These are phyloP conservation scores for Xanthia togata DNA, from an alignment of 2,888 invertebrate genomes.

Conservation along the genomic window DNA sequence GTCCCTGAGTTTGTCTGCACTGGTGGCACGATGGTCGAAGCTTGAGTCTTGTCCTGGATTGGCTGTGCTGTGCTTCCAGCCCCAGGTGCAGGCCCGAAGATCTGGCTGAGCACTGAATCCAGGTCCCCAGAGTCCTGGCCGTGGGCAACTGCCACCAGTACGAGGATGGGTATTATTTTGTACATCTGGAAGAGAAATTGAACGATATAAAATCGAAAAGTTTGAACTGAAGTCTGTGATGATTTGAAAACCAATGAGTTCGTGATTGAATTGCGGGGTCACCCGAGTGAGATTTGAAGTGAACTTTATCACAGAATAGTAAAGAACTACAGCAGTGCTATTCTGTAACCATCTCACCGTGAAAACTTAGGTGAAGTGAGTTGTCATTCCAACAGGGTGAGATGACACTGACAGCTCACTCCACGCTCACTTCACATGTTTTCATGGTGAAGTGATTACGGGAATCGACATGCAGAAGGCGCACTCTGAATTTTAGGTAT, in stretches of 20 bases:
- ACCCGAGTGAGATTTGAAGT: neutral
- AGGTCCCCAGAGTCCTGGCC: conserved; percentile 77
- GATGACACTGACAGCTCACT: too few species aligned
- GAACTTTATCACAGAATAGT: neutral
- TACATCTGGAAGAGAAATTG: conserved; percentile 71
- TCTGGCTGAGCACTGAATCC: conserved; percentile 78
- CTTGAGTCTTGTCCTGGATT: conserved; percentile 32
- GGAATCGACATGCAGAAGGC: too few species aligned
- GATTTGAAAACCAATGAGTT: neutral
- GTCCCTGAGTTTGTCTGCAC: conserved; percentile 28
- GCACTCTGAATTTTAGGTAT: too few species aligned
- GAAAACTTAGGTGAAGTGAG: too few species aligned
- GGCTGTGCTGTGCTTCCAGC: conserved; percentile 12
- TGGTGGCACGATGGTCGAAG: conserved; percentile 59
- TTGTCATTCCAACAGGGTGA: too few species aligned
- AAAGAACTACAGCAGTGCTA: too few species aligned
- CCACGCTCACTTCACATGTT: too few species aligned
- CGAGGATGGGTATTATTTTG: conserved; percentile 66
- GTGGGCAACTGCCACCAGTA: conserved; percentile 68
- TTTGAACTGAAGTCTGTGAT: neutral
- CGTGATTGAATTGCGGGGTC: neutral
- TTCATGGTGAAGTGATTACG: too few species aligned
- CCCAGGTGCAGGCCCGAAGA: conserved; percentile 76
- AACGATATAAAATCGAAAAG: neutral
- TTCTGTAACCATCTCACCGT: too few species aligned